Base-by-base conservation (phyloP, 2,888 invertebrate genomes). In the Eristalinus sepulchralis region DNA sequence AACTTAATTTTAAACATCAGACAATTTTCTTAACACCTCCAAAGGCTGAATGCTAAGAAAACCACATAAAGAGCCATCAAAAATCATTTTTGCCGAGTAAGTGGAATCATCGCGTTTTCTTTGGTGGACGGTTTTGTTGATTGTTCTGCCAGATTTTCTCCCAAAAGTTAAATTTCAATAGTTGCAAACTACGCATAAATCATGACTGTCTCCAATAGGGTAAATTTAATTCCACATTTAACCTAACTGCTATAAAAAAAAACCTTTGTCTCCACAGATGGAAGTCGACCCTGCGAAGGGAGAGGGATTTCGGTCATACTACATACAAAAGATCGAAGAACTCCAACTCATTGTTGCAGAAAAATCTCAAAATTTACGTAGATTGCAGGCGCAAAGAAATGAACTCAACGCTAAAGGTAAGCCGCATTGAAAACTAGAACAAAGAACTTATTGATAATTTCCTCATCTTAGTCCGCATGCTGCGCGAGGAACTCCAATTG, bases 301-400 rank as follows among this genome's bases (percentile, higher is more conserved):
- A 8, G 98, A 98, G 91, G 98, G 98, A 1, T 97, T 99, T 91
- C 96, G 98, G 88, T 97, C 98, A 0, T 99, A 99, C 93, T 99
- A 99, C 91, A 96, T 98, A 89, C 98, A 98, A 67, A 99, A 99
- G 94, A 99, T 99, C 87, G 99, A 99, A 93, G 99, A 99, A 93
- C 94, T 99, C 24, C 98, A 98, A 93, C 94, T 99, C 73, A 95
- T 97, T 89, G 98, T 99, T 5, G 97, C 98, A n/a, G 99, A 99
- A 90, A 99, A 99, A 91, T 97, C 97, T 89, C 99, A 99, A 93
- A 99, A 99, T 93, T 94, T 99, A 68, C 95, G 99, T 75, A 96
- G 99, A 92, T 94, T 99, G 85, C 99, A 99, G 93, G 99, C 99
- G 17, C 99, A 99, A 92, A 95, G 99, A 89, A 99, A 99, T 94